A percentile compares a stretch with the other conserved stretches of the same genome.
Conservation (phyloP, 2,797 vertebrate genomes). For the Hozukius guyotensis region DNA sequence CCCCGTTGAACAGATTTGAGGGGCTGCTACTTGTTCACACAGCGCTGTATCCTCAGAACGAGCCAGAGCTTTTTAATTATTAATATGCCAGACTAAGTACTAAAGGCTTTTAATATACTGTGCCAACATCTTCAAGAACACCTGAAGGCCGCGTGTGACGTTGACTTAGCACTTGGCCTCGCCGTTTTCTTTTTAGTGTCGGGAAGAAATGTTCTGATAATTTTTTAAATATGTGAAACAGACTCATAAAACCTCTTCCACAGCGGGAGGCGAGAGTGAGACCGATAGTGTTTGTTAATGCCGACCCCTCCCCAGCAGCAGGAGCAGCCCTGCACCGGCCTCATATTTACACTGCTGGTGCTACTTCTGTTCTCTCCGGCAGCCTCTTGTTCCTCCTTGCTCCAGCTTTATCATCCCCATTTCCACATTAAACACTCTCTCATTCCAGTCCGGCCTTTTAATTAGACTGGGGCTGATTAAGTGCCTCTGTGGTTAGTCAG, state of each 20-base stretch:
- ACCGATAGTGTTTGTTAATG: slow-evolving; percentile 51
- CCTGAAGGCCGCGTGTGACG: slow-evolving; percentile 14
- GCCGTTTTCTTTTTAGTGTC: not conserved
- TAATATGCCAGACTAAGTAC: slow-evolving; percentile 11
- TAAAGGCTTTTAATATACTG: slow-evolving; percentile 14
- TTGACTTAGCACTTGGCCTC: slow-evolving; percentile 10
- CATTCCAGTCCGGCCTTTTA: slow-evolving; percentile 76
- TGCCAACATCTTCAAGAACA: slow-evolving; percentile 2
- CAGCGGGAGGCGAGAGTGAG: slow-evolving; percentile 21
- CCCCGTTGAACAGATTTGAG: not conserved
- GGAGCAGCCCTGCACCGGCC: slow-evolving; percentile 1
- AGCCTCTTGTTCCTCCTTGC: slow-evolving; percentile 35
- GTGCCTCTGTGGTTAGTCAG: slow-evolving; percentile 60
- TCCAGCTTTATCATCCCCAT: slow-evolving; percentile 62
- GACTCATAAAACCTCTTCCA: slow-evolving; percentile 2
- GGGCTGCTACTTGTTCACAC: not conserved
- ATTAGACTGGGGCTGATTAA: slow-evolving; percentile 83
- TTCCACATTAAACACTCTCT: slow-evolving; percentile 71
- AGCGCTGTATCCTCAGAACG: not conserved
- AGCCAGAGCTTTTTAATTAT: slow-evolving; percentile 28
- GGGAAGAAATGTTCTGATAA: slow-evolving; percentile 6
- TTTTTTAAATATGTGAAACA: slow-evolving; percentile 18
- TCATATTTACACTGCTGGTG: slow-evolving; percentile 44
- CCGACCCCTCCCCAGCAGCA: slow-evolving; percentile 24
- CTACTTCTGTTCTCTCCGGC: not conserved